These are phyloP conservation scores for Illadopsis cleaveri DNA, from an alignment of 2,113 vertebrate genomes.

Conservation along the genomic window DNA sequence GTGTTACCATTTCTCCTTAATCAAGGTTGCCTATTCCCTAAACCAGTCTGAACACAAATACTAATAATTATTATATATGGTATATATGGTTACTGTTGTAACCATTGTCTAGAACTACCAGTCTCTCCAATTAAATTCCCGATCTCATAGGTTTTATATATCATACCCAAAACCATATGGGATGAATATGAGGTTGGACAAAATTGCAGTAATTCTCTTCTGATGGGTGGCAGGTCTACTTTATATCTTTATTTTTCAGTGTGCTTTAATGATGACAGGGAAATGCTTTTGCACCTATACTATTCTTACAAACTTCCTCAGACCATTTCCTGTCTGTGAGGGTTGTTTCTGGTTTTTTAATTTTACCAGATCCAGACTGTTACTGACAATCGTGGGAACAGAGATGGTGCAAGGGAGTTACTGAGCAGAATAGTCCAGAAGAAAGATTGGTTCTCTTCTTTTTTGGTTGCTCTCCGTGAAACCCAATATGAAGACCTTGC, in stretches of 20 bases:
- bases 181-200: background rate
- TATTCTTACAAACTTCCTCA: background rate
- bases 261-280: background rate
- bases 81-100: background rate
- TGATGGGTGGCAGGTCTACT: background rate
- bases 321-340: background rate
- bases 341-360: background rate
- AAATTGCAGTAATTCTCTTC: background rate
- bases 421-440: constrained; percentile 82
- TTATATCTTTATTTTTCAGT: background rate
- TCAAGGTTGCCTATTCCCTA: background rate
- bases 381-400: constrained; percentile 49
- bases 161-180: background rate
- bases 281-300: background rate
- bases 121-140: background rate
- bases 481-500: constrained; percentile 71
- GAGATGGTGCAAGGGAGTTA: constrained; percentile 78
- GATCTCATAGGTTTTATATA: background rate
- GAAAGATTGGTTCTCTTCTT: constrained; percentile 85
- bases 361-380: constrained; percentile 74
- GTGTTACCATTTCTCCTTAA: background rate
- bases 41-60: background rate
- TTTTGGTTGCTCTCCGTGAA: constrained; percentile 74
- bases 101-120: background rate
- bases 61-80: background rate